These are phyloP conservation scores for Flabesymbios commensalis DNA, from an alignment of 2,888 invertebrate genomes.

Conservation along the genomic window DNA sequence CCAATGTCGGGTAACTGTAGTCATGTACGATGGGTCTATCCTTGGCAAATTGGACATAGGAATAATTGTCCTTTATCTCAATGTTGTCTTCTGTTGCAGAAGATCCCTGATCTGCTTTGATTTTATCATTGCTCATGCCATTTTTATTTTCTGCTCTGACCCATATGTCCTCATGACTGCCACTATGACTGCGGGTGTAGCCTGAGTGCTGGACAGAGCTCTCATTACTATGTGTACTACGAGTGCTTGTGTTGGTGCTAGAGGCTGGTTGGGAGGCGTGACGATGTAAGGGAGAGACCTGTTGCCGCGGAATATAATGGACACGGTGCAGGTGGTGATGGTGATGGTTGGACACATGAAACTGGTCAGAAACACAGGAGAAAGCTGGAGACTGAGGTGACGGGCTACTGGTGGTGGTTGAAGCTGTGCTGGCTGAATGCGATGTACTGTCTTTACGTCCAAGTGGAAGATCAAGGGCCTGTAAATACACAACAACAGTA, in stretches of 20 bases:
- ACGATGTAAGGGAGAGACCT: background rate
- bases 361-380: background rate
- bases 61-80: slow-evolving; percentile 22
- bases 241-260: slow-evolving; percentile 1
- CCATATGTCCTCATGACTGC: slow-evolving; percentile 20
- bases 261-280: slow-evolving; percentile 4
- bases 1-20: slow-evolving; percentile 78
- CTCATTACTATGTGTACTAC: slow-evolving; percentile 7
- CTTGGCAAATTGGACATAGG: slow-evolving; percentile 75
- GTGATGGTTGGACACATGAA: background rate
- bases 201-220: background rate
- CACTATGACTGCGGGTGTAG: background rate
- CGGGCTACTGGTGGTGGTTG: slow-evolving; percentile 56
- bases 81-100: slow-evolving; percentile 22
- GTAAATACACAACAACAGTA: too few species aligned
- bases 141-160: slow-evolving; percentile 15
- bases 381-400: slow-evolving; percentile 39
- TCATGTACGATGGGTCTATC: slow-evolving; percentile 74
- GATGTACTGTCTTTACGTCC: slow-evolving; percentile 68
- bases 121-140: background rate
- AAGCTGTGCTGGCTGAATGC: slow-evolving; percentile 58
- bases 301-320: slow-evolving; percentile 63
- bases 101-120: slow-evolving; percentile 19
- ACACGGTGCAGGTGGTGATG: slow-evolving; percentile 65
- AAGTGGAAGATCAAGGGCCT: slow-evolving; percentile 86